phyloP scores from a whole-genome alignment of 2,888 invertebrate genomes.

The Gortyna flavago region DNA sequence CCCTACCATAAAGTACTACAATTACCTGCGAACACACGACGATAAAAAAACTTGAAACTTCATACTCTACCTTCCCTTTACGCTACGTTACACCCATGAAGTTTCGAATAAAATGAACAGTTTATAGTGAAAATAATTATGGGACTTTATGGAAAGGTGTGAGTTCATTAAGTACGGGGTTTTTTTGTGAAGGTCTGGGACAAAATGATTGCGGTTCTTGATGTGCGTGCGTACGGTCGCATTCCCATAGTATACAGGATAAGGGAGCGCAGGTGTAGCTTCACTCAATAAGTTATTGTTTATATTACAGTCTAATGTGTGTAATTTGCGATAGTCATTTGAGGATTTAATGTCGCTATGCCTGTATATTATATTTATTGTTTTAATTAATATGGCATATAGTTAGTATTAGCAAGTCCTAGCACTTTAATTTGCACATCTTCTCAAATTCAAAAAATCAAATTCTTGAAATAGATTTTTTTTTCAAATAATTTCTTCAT shows the following conservation, averaged over 20 bases:
- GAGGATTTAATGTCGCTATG: neutral
- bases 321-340: constrained; percentile 35
- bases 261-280: constrained; percentile 82
- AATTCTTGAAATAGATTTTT: neutral
- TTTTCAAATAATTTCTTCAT: neutral
- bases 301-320: constrained; percentile 34
- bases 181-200: constrained; percentile 63
- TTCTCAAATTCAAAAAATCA: no score
- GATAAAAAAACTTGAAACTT: constrained; percentile 78
- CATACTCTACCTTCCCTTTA: constrained; percentile 75
- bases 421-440: neutral
- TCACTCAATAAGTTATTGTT: constrained; percentile 71
- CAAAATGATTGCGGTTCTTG: constrained; percentile 71
- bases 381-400: neutral
- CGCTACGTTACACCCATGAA: constrained; percentile 75
- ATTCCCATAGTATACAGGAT: constrained; percentile 87
- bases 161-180: constrained; percentile 74
- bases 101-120: constrained; percentile 70
- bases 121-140: constrained; percentile 66
- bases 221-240: constrained; percentile 78
- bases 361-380: neutral
- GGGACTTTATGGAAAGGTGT: constrained; percentile 78
- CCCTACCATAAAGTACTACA: constrained; percentile 81
- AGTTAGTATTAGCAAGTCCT: neutral
- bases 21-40: constrained; percentile 69